A percentile compares a stretch with the other conserved stretches of the same genome.
These are phyloP conservation scores for Porites divaricata DNA, from an alignment of 92 coral and sea anemone species.

Conservation along the genomic window DNA sequence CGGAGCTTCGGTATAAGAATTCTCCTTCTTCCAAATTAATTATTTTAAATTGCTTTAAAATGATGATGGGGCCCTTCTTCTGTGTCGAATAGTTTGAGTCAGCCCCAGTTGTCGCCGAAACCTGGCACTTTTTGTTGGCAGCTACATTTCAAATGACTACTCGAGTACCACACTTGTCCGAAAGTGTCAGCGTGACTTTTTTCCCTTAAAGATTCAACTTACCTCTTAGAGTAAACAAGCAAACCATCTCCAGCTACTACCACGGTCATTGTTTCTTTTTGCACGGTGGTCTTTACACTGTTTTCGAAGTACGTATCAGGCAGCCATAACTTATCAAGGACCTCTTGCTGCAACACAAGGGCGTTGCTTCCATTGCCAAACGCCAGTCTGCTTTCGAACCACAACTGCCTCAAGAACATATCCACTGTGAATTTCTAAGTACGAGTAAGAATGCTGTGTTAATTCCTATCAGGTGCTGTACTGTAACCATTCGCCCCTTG, in stretches of 20 bases:
- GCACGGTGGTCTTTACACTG: slow-evolving; percentile 20
- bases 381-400: slow-evolving; percentile 26
- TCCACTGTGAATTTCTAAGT: slow-evolving; percentile 28
- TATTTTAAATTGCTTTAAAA: too few species aligned
- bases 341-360: slow-evolving; percentile 6
- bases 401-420: slow-evolving; percentile 25
- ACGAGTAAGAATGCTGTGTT: too few species aligned
- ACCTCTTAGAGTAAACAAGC: slow-evolving; percentile 23
- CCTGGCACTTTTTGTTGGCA: too few species aligned
- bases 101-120: too few species aligned
- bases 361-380: slow-evolving; percentile 25
- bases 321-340: slow-evolving; percentile 9
- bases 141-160: background rate
- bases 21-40: too few species aligned
- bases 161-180: too few species aligned
- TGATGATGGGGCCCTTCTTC: too few species aligned
- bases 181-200: too few species aligned
- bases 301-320: slow-evolving; percentile 46
- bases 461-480: too few species aligned
- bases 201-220: background rate
- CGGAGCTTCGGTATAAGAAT: too few species aligned
- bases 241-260: slow-evolving; percentile 31
- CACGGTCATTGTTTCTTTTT: slow-evolving; percentile 13
- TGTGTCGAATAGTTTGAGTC: too few species aligned
- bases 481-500: too few species aligned